Evolutionary conservation across 2,113 vertebrate species (phyloP).

Genomic region (Etheostoma cragini): DNA sequence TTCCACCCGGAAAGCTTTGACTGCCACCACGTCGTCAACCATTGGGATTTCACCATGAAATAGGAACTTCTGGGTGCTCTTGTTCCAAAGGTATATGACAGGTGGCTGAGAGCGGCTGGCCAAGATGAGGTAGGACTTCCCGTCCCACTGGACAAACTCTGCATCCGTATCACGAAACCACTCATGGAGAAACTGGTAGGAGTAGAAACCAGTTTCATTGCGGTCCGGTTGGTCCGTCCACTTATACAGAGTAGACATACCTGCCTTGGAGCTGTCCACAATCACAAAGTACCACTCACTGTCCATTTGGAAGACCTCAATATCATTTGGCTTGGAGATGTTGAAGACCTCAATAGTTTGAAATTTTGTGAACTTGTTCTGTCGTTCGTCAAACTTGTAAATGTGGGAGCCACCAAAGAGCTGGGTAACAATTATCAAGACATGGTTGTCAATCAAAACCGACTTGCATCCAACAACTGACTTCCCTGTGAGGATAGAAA

Average conservation of each 20-base stretch:
- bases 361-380: slow-evolving; percentile 97
- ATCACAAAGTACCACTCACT: slow-evolving; percentile 94
- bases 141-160: slow-evolving; percentile 91
- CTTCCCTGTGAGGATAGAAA: slow-evolving; percentile 85
- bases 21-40: slow-evolving; percentile 92
- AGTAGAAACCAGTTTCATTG: slow-evolving; percentile 94
- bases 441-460: slow-evolving; percentile 91
- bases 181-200: slow-evolving; percentile 95
- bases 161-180: slow-evolving; percentile 98
- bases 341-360: slow-evolving; percentile 95
- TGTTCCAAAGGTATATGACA: slow-evolving; percentile 96
- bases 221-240: slow-evolving; percentile 83
- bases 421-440: slow-evolving; percentile 95
- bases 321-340: slow-evolving; percentile 98
- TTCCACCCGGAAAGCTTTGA: slow-evolving; percentile 92
- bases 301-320: slow-evolving; percentile 94
- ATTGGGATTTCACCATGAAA: slow-evolving; percentile 90
- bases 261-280: slow-evolving; percentile 97
- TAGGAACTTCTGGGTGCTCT: slow-evolving; percentile 91
- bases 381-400: slow-evolving; percentile 94
- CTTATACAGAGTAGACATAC: slow-evolving; percentile 95
- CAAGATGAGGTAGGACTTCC: slow-evolving; percentile 91
- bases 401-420: slow-evolving; percentile 97
- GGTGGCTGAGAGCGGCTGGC: slow-evolving; percentile 95
- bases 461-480: slow-evolving; percentile 97